phyloP scores from a whole-genome alignment of 2,113 vertebrate species.

The Sigmodon hispidus region DNA sequence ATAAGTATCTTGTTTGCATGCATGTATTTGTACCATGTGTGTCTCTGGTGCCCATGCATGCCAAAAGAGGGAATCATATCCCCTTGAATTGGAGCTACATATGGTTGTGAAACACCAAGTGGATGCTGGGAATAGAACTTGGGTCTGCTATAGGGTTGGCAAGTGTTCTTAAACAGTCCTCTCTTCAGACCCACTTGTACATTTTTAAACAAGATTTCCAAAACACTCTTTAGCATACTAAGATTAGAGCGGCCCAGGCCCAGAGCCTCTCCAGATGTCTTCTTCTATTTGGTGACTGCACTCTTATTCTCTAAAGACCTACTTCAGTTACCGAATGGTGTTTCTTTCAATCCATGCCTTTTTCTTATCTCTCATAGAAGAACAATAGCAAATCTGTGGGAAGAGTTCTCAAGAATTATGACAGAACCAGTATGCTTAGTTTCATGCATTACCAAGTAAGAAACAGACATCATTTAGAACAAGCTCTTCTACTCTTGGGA shows the following conservation, averaged over 20 bases:
- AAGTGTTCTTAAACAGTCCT: background rate
- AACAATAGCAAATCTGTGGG: background rate
- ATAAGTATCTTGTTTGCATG: background rate
- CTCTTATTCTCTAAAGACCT: conserved; percentile 10
- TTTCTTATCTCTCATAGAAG: background rate
- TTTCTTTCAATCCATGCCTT: background rate
- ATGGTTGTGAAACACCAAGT: background rate
- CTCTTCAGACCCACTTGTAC: background rate
- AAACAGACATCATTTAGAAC: background rate
- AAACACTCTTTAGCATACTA: background rate
- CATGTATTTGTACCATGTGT: background rate
- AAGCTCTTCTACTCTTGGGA: background rate
- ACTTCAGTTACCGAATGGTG: background rate
- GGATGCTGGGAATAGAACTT: background rate
- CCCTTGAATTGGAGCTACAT: background rate
- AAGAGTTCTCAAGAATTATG: background rate
- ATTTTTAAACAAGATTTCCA: background rate
- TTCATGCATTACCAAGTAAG: background rate
- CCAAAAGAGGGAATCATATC: background rate
- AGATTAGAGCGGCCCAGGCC: background rate
- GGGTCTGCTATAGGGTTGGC: background rate
- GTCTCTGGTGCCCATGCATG: background rate
- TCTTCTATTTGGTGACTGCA: background rate
- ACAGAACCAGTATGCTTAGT: background rate
- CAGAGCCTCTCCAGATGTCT: background rate